phyloP scores from a whole-genome alignment of 92 coral and sea anemone genomes.

The Chrysogorgia sp. region DNA sequence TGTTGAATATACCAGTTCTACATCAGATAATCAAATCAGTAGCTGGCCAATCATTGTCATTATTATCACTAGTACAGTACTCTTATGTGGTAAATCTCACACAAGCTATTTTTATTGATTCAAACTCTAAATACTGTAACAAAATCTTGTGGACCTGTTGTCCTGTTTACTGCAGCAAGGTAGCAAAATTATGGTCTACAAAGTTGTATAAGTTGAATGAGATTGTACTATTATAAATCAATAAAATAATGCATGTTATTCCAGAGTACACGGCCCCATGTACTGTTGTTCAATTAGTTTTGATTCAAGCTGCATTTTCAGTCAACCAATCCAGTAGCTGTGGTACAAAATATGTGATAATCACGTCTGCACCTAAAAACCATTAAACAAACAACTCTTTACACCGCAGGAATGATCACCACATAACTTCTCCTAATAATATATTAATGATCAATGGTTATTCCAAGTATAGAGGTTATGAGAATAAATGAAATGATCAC shows the following conservation, averaged over 20 bases:
- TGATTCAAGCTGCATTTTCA: conserved; percentile 17
- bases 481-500: too few relatives aligned
- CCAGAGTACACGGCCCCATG: neutral
- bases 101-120: too few relatives aligned
- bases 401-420: neutral
- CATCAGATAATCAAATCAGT: too few relatives aligned
- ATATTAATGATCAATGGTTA: too few relatives aligned
- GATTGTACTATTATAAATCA: neutral
- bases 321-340: conserved; percentile 85
- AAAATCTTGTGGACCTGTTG: conserved; percentile 66
- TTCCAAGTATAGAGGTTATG: too few relatives aligned
- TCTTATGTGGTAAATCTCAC: too few relatives aligned
- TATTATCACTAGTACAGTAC: too few relatives aligned
- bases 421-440: too few relatives aligned
- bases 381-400: neutral
- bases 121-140: too few relatives aligned
- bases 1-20: too few relatives aligned
- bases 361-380: conserved; percentile 81
- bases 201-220: neutral
- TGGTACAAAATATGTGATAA: conserved; percentile 93
- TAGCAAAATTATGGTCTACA: neutral
- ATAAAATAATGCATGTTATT: too few relatives aligned
- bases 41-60: too few relatives aligned
- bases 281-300: neutral
- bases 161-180: conserved; percentile 37